These are phyloP conservation scores for Aphelenchoides besseyi DNA, from an alignment of 1,140 invertebrate species.

Conservation along the genomic window DNA sequence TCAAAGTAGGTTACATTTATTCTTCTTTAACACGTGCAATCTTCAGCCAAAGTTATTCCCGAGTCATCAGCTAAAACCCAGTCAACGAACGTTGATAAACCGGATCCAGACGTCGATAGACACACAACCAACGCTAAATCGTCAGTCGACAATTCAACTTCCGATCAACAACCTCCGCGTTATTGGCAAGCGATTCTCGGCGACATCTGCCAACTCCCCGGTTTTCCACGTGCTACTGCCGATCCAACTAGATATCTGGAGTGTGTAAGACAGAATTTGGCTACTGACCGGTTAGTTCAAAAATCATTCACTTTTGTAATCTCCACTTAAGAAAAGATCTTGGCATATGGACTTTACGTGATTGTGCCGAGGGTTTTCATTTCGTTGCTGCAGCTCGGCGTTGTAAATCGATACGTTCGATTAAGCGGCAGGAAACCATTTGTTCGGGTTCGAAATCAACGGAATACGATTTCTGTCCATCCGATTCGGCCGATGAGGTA, in stretches of 20 bases:
- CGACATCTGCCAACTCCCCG: slow-evolving; percentile 55
- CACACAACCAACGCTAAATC: not conserved
- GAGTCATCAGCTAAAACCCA: not conserved
- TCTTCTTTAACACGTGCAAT: not conserved
- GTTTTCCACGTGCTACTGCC: slow-evolving; percentile 51
- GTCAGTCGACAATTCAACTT: not conserved
- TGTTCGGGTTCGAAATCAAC: slow-evolving; percentile 50
- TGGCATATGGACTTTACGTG: slow-evolving; percentile 56
- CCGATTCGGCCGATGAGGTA: slow-evolving; percentile 24
- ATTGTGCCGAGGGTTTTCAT: slow-evolving; percentile 55
- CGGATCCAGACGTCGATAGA: not conserved
- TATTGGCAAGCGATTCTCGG: slow-evolving; percentile 57
- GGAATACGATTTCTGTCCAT: slow-evolving; percentile 52
- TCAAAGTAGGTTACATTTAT: no score
- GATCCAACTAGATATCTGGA: slow-evolving; percentile 53
- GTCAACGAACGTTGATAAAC: not conserved
- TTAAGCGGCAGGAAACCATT: slow-evolving; percentile 54
- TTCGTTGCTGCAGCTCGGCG: slow-evolving; percentile 57
- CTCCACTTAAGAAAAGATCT: slow-evolving; percentile 51
- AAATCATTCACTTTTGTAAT: not conserved
- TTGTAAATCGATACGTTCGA: slow-evolving; percentile 53
- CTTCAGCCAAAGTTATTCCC: not conserved
- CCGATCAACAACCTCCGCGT: not conserved
- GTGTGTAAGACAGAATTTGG: slow-evolving; percentile 9
- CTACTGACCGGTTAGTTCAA: slow-evolving; percentile 1